phyloP scores from a whole-genome alignment of 1,140 invertebrate species.

The Mya arenaria region DNA sequence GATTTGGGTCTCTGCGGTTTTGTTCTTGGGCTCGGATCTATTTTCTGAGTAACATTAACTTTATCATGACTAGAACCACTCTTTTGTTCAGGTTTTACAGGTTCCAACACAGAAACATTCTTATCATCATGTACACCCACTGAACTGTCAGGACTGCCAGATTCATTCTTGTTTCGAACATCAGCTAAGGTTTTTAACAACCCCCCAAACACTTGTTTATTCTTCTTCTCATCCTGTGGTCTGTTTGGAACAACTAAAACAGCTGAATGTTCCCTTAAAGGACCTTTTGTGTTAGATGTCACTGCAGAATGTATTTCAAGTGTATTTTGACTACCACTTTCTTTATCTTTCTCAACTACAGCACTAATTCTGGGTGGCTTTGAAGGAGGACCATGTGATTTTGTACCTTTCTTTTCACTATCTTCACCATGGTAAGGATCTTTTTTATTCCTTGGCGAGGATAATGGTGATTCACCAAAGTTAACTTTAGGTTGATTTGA shows the following conservation, averaged over 20 bases:
- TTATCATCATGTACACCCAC: background rate
- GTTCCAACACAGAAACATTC: slow-evolving; percentile 12
- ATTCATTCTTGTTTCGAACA: slow-evolving; percentile 43
- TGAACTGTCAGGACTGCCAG: background rate
- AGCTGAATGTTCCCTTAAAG: slow-evolving; percentile 15
- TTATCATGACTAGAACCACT: slow-evolving; percentile 8
- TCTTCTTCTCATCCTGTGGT: slow-evolving; percentile 35
- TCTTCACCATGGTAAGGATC: background rate
- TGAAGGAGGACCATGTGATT: background rate
- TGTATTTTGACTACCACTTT: slow-evolving; percentile 34
- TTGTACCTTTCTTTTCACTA: background rate
- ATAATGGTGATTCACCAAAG: background rate
- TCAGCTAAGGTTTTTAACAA: slow-evolving; percentile 47
- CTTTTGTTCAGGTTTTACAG: slow-evolving; percentile 8
- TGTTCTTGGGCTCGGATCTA: slow-evolving; percentile 1
- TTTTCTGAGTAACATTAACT: background rate
- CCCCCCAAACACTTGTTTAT: slow-evolving; percentile 42
- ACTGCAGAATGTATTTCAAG: slow-evolving; percentile 28
- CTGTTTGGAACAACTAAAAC: slow-evolving; percentile 35
- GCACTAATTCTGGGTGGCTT: slow-evolving; percentile 3
- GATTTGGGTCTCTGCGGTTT: slow-evolving; percentile 41
- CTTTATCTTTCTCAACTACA: background rate
- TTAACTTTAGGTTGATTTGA: background rate
- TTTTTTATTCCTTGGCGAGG: slow-evolving; percentile 17
- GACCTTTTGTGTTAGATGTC: slow-evolving; percentile 20